Conservation (phyloP, 2,888 invertebrate genomes). For the Notodonta ziczac region DNA sequence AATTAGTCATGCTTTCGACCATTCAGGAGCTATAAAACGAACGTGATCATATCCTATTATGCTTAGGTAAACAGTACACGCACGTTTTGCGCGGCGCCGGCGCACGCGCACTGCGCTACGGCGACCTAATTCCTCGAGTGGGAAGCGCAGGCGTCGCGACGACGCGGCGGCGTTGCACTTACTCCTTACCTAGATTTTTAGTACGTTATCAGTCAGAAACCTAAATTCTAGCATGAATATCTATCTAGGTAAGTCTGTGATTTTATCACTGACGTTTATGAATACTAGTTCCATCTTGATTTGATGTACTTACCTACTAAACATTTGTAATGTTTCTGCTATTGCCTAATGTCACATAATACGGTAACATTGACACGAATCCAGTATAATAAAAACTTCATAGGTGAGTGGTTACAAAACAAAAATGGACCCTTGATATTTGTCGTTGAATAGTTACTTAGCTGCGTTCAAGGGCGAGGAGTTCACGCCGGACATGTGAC, state of each 20-base stretch:
- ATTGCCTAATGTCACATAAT: constrained; percentile 23
- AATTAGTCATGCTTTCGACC: constrained; percentile 45
- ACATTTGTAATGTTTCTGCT: background rate
- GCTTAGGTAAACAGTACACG: constrained; percentile 61
- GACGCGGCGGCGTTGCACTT: constrained; percentile 33
- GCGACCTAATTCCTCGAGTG: constrained; percentile 62
- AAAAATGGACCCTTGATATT: constrained; percentile 32
- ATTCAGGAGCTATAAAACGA: constrained; percentile 32
- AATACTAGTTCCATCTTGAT: background rate
- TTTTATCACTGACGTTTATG: background rate
- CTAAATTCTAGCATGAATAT: constrained; percentile 1
- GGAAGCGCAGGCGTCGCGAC: constrained; percentile 40
- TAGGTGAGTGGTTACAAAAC: constrained; percentile 36
- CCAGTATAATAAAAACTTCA: constrained; percentile 42
- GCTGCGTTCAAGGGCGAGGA: constrained; percentile 59
- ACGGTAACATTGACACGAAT: constrained; percentile 39
- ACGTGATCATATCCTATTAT: constrained; percentile 37
- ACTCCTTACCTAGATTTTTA: constrained; percentile 25
- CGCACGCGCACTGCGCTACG: constrained; percentile 53
- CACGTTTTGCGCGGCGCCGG: constrained; percentile 68
- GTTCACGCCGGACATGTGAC: constrained; percentile 69
- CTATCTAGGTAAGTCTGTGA: background rate
- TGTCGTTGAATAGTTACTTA: constrained; percentile 28
- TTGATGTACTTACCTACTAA: too few species aligned
- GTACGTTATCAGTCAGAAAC: constrained; percentile 1